Percentiles rank a stretch among this genome's conserved stretches.
Conservation (phyloP, 1,140 invertebrate genomes). For the Hesperophylax magnus region DNA sequence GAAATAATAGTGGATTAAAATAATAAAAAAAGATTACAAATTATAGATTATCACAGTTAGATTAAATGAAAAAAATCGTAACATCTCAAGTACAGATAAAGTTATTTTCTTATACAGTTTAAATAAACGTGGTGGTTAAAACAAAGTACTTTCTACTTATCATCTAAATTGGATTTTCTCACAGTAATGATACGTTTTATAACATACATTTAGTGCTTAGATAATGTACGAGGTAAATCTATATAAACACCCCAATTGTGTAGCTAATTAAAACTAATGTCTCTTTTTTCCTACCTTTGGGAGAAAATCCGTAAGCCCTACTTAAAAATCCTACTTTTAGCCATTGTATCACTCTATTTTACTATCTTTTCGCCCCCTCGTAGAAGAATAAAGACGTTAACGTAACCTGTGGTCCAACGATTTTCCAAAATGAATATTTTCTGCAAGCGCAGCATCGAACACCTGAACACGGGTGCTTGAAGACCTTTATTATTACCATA, state of each 20-base stretch:
- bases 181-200: background rate
- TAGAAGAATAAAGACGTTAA: background rate
- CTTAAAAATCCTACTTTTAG: background rate
- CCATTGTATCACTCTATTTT: background rate
- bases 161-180: too few relatives aligned
- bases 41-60: too few relatives aligned
- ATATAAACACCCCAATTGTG: background rate
- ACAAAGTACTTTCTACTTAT: too few relatives aligned
- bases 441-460: background rate
- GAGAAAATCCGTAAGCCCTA: background rate
- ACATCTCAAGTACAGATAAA: too few relatives aligned
- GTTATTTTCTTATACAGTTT: too few relatives aligned
- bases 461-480: background rate
- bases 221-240: background rate
- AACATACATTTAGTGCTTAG: background rate
- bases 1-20: too few relatives aligned
- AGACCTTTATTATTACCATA: background rate
- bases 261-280: background rate
- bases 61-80: too few relatives aligned
- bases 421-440: background rate
- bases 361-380: background rate
- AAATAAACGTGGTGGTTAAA: too few relatives aligned
- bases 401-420: background rate
- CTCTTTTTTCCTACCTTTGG: background rate
- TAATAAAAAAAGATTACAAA: too few relatives aligned